A percentile compares a stretch with the other conserved stretches of the same genome.
These are phyloP conservation scores for Acrobasis suavella DNA, from an alignment of 2,888 invertebrate species.

Conservation along the genomic window DNA sequence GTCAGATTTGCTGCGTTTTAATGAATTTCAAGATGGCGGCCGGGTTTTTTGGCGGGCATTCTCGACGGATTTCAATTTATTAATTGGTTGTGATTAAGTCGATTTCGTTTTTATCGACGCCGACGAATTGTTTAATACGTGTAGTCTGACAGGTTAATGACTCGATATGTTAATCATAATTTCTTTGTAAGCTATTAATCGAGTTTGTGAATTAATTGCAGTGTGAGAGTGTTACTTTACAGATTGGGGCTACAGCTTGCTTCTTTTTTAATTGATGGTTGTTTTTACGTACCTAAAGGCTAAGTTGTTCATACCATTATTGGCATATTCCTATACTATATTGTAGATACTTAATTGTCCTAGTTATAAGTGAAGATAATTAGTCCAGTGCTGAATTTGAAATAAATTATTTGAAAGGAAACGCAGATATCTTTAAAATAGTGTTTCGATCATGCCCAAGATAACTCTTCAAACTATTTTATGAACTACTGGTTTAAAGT, in stretches of 20 bases:
- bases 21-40: constrained; percentile 67
- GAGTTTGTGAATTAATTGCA: constrained; percentile 32
- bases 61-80: constrained; percentile 35
- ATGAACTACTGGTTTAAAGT: no score
- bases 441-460: no score
- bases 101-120: constrained; percentile 40
- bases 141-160: constrained; percentile 47
- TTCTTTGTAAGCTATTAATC: constrained; percentile 46
- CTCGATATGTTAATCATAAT: constrained; percentile 52
- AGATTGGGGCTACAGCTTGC: neutral
- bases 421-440: no score
- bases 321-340: no score
- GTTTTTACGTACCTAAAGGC: no score
- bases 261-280: neutral
- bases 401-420: no score
- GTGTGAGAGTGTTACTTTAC: constrained; percentile 21
- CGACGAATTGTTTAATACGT: constrained; percentile 28
- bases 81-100: constrained; percentile 51
- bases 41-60: constrained; percentile 46
- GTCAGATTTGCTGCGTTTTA: constrained; percentile 76
- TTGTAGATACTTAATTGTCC: no score
- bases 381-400: no score
- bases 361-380: no score
- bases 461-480: no score
- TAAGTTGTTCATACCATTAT: no score